Evolutionary conservation across 2,113 vertebrate genomes (phyloP), one percentile per base, ranked within the genome.

Genomic region (Loxodonta africana): DNA sequence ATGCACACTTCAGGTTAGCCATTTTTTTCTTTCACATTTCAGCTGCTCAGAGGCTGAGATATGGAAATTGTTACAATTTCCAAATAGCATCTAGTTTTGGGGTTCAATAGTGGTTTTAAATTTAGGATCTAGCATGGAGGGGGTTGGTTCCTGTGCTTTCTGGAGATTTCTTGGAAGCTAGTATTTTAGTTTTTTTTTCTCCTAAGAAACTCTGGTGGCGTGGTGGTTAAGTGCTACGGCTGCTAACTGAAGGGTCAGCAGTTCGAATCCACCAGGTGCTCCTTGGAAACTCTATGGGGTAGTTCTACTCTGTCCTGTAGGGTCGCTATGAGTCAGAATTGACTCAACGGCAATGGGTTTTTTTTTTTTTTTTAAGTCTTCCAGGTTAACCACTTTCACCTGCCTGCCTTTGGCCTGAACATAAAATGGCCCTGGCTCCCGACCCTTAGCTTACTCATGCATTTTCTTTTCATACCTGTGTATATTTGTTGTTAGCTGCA

Each of bases 381-480:
- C n/a, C 8, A 44, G 51, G 23, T 76, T 78, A 51, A 18, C 48
- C 7, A 48, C 0, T 53, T 48, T 78, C 46, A 20, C 28, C 20
- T 6, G 12, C 23, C 3, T 37, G 0, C 0, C 0, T 65, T 71
- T 28, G 10, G 44, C 80, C 11, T 94, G 77, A 53, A 78, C 8
- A 5, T 2, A 11, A 1, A 33, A n/a, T 18, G 30, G 37, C 63
- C 8, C 3, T 11, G 46, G 30, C 41, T 53, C 5, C 30, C 15
- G n/a, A 5, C 60, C 33, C 21, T 28, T 15, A 21, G 6, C 30
- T 41, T 67, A 4, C 53, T 57, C 28, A 9, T 15, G 15, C 9
- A 7, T 28, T 23, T 18, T 62, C 14, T 60, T 28, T 18, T 90
- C 28, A 83, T 67, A 53, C 25, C 28, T 12, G 5, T 2, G 2